Evolutionary conservation across 1,140 invertebrate genomes (phyloP).

Genomic region (Pectinophora gossypiella): DNA sequence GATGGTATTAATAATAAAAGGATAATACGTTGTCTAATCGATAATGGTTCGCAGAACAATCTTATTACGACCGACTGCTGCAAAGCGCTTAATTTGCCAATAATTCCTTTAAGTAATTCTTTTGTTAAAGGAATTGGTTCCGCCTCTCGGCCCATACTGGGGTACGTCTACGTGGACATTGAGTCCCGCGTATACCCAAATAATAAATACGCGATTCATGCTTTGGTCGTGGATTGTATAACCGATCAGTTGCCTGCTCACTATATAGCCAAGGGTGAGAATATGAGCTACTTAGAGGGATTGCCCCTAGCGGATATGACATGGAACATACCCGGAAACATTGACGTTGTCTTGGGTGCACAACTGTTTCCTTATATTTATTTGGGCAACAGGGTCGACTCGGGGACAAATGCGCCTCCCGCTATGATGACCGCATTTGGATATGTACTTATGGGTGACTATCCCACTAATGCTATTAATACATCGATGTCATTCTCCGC

Average conservation of each 20-base stretch:
- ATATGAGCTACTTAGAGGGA: too few species aligned
- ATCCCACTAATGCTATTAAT: background rate
- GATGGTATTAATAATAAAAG: too few species aligned
- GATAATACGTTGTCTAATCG: too few species aligned
- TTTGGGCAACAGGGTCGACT: slow-evolving; percentile 11
- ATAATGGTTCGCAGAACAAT: slow-evolving; percentile 20
- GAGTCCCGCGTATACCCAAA: slow-evolving; percentile 3
- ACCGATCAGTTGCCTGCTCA: slow-evolving; percentile 13
- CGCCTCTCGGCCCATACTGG: slow-evolving; percentile 11
- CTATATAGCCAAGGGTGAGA: too few species aligned
- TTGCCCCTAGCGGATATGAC: too few species aligned
- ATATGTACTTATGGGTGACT: slow-evolving; percentile 17
- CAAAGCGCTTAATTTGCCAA: slow-evolving; percentile 13
- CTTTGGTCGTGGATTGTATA: slow-evolving; percentile 9
- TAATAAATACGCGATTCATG: background rate
- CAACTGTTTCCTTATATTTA: too few species aligned
- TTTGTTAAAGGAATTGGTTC: slow-evolving; percentile 16
- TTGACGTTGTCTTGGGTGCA: too few species aligned
- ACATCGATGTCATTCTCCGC: background rate
- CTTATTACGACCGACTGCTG: slow-evolving; percentile 15
- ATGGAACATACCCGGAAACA: too few species aligned
- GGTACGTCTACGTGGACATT: slow-evolving; percentile 16
- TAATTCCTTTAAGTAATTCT: slow-evolving; percentile 17
- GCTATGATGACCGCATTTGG: slow-evolving; percentile 10
- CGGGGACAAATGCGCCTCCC: slow-evolving; percentile 5